phyloP scores from a whole-genome alignment of 2,888 invertebrate species.

The Metacarcinus magister region DNA sequence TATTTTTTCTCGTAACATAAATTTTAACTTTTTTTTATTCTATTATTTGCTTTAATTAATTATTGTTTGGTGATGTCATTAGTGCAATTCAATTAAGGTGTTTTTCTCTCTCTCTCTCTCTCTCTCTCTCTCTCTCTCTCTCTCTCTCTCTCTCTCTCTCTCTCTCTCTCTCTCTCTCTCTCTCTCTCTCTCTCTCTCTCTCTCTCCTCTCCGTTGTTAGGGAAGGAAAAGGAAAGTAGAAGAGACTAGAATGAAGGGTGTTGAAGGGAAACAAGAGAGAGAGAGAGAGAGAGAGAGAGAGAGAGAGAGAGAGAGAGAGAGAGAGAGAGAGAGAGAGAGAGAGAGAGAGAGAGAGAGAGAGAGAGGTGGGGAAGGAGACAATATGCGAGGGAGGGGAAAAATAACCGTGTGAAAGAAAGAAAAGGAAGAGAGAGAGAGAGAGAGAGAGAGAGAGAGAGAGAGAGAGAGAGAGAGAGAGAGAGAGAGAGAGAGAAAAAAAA shows the following conservation, averaged over 20 bases:
- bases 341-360: neutral
- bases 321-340: slow-evolving; percentile 3
- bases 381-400: neutral
- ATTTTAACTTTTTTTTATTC: too few relatives aligned
- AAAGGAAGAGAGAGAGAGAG: neutral
- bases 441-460: neutral
- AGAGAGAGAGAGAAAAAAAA: slow-evolving; percentile 10
- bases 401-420: neutral
- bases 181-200: neutral
- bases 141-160: neutral
- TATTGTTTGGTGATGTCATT: too few relatives aligned
- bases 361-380: neutral
- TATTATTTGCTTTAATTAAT: too few relatives aligned
- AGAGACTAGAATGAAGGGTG: neutral
- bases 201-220: neutral
- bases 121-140: neutral
- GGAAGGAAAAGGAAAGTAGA: neutral
- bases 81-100: too few relatives aligned
- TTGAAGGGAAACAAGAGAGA: neutral
- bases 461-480: neutral
- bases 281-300: neutral
- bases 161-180: neutral
- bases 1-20: too few relatives aligned
- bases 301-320: slow-evolving; percentile 14
- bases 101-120: too few relatives aligned